A percentile compares a stretch with the other conserved stretches of the same genome.
These are phyloP conservation scores for Pyrocephalus nanus DNA, from an alignment of 2,797 vertebrate species.

Conservation along the genomic window DNA sequence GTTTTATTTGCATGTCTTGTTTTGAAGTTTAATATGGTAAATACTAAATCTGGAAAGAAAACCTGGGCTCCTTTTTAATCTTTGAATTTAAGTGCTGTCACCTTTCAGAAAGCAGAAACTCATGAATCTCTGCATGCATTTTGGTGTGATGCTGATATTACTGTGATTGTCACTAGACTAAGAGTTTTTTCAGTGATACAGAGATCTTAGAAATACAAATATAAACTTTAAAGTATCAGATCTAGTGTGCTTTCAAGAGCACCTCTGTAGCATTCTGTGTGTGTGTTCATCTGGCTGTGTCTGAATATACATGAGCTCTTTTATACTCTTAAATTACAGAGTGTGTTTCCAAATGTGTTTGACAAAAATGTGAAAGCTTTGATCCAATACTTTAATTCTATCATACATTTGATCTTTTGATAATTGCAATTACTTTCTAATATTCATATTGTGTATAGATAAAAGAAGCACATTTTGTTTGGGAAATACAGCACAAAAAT, in stretches of 20 bases:
- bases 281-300: not conserved
- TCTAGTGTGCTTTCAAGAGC: not conserved
- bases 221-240: not conserved
- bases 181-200: not conserved
- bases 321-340: not conserved
- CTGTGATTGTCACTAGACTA: not conserved
- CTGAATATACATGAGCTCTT: not conserved
- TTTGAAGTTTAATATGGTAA: not conserved
- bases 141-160: not conserved
- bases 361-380: not conserved
- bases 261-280: not conserved
- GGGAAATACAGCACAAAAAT: not conserved
- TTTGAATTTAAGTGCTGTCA: not conserved
- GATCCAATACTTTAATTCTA: conserved; percentile 9
- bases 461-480: conserved; percentile 35
- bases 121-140: not conserved
- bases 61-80: not conserved
- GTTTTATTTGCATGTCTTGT: not conserved
- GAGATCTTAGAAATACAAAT: not conserved
- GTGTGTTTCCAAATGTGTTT: not conserved
- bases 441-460: not conserved
- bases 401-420: not conserved
- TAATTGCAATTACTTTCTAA: conserved; percentile 18
- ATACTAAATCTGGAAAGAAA: not conserved
- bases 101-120: not conserved